phyloP scores from a whole-genome alignment of 1,140 invertebrate species.

The Leptonema lineaticorne region DNA sequence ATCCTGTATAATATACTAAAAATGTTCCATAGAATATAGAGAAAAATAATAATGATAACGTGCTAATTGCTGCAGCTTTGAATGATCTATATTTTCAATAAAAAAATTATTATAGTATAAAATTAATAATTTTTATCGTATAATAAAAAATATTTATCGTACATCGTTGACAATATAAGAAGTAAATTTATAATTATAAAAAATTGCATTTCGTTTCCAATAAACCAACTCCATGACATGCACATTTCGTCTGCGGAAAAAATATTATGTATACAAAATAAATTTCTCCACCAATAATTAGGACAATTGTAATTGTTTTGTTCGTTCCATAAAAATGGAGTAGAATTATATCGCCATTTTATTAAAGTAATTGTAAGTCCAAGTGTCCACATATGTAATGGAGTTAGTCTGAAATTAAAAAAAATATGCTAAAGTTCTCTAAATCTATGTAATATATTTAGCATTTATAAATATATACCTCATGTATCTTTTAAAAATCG shows the following conservation, averaged over 20 bases:
- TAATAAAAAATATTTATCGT: too few relatives aligned
- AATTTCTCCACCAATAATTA: conserved; percentile 66
- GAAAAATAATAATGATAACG: background rate
- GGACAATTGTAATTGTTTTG: conserved; percentile 53
- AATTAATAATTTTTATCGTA: too few relatives aligned
- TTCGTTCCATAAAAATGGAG: conserved; percentile 55
- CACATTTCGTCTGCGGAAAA: conserved; percentile 61
- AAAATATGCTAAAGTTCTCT: background rate
- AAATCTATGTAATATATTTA: too few relatives aligned
- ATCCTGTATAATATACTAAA: background rate
- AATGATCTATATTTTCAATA: conserved; percentile 12
- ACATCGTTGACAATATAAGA: conserved; percentile 59
- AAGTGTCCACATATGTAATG: conserved; percentile 58
- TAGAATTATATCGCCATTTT: conserved; percentile 52
- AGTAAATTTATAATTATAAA: conserved; percentile 60
- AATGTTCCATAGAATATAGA: background rate
- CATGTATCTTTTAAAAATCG: background rate
- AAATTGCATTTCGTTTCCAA: conserved; percentile 81
- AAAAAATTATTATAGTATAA: too few relatives aligned
- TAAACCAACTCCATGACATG: conserved; percentile 79
- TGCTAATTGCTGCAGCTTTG: conserved; percentile 7
- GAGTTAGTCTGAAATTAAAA: conserved; percentile 51
- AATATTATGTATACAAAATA: conserved; percentile 65
- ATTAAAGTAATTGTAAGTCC: conserved; percentile 55
- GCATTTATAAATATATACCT: background rate